Conservation (phyloP, 92 coral and sea anemone genomes). For the Diadumene lineata region DNA sequence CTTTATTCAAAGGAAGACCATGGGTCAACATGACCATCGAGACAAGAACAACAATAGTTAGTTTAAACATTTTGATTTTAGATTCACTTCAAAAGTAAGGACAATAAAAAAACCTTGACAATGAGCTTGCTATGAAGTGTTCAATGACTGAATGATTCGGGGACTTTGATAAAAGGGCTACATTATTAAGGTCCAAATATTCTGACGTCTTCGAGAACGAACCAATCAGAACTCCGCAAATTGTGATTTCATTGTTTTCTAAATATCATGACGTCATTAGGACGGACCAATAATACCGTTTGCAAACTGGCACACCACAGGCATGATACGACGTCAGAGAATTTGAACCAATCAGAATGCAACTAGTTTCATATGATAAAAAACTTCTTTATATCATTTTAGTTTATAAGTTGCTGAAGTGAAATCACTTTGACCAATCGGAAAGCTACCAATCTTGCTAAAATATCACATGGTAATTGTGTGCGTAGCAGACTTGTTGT, state of each 20-base stretch:
- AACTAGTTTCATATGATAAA: not conserved
- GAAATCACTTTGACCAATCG: not conserved
- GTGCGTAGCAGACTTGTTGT: not conserved
- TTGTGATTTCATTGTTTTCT: not conserved
- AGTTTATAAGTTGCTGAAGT: too few relatives aligned
- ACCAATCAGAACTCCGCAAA: not conserved
- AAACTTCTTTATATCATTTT: too few relatives aligned
- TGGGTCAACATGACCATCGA: conserved; percentile 44
- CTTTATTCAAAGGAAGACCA: conserved; percentile 30
- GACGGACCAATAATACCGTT: not conserved
- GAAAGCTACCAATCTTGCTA: not conserved
- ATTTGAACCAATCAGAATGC: not conserved
- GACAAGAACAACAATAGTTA: conserved; percentile 18
- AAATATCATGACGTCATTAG: not conserved
- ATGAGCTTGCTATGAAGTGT: not conserved
- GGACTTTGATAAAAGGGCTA: not conserved
- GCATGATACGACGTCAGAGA: not conserved
- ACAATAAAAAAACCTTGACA: not conserved
- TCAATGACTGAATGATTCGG: not conserved
- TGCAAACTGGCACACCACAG: not conserved
- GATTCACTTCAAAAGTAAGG: not conserved
- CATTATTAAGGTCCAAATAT: not conserved
- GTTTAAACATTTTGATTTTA: conserved; percentile 40
- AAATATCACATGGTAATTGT: not conserved
- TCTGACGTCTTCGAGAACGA: not conserved